Percentiles rank a stretch among this genome's conserved stretches.
These are phyloP conservation scores for Tribolium freemani DNA, from an alignment of 2,888 invertebrate genomes.

Conservation along the genomic window DNA sequence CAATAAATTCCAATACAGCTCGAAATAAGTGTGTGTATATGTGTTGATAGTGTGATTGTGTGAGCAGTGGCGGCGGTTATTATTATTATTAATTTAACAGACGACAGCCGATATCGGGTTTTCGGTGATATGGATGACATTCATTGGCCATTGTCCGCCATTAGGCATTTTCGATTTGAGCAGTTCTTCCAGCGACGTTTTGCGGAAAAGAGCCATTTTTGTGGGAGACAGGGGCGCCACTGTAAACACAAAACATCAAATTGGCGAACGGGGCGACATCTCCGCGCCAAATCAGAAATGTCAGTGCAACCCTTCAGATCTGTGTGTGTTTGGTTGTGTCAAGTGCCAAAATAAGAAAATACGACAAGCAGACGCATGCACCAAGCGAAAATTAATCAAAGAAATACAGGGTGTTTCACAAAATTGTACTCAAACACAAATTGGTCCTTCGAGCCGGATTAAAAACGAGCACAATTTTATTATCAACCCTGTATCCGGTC, in stretches of 20 bases:
- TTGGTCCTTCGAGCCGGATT: no score
- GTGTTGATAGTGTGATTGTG: constrained; percentile 24
- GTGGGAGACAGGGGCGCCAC: constrained; percentile 81
- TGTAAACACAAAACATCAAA: constrained; percentile 66
- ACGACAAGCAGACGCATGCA: constrained; percentile 8
- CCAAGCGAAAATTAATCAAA: background rate
- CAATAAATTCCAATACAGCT: constrained; percentile 62
- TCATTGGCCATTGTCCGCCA: constrained; percentile 70
- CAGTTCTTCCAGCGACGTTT: constrained; percentile 73
- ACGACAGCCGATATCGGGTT: constrained; percentile 84
- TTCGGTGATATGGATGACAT: constrained; percentile 83
- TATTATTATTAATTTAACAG: constrained; percentile 71
- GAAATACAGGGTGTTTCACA: background rate
- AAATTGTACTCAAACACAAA: no score
- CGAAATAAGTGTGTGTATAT: constrained; percentile 22
- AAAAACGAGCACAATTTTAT: background rate
- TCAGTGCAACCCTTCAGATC: background rate
- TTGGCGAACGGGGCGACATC: background rate
- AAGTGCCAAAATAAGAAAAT: constrained; percentile 17
- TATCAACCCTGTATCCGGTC: background rate
- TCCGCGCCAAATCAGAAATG: background rate
- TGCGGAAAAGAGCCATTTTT: constrained; percentile 78
- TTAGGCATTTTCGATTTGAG: constrained; percentile 65
- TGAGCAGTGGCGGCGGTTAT: constrained; percentile 35
- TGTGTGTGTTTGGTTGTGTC: constrained; percentile 5